Percentiles rank a stretch among this genome's conserved stretches.
Evolutionary conservation across 2,797 vertebrate species (phyloP).

Genomic region (Sebastes hubbsi): DNA sequence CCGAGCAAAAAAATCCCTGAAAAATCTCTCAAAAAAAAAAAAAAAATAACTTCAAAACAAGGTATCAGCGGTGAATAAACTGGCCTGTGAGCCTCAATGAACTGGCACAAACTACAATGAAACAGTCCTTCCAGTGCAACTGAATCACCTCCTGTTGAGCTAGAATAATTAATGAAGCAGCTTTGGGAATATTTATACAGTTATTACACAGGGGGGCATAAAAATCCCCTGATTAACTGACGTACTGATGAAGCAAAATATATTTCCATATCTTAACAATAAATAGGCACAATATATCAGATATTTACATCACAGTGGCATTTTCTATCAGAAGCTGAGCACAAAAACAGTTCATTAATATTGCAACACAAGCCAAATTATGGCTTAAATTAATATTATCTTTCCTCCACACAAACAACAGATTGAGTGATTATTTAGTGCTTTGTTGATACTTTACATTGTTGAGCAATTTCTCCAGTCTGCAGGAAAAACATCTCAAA

Average conservation of each 20-base stretch:
- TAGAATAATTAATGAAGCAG: constrained; percentile 36
- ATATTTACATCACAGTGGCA: constrained; percentile 63
- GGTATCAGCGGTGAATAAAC: not conserved
- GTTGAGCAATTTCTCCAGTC: not conserved
- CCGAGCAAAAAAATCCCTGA: too few species aligned
- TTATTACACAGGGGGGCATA: not conserved
- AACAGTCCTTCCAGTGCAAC: not conserved
- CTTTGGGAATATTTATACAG: constrained; percentile 35
- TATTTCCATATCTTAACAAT: constrained; percentile 33
- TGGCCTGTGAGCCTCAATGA: not conserved
- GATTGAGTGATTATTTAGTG: not conserved
- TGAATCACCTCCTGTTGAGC: constrained; percentile 25
- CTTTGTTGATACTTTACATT: not conserved
- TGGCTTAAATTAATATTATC: not conserved
- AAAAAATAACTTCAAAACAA: too few species aligned
- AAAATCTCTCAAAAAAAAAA: too few species aligned
- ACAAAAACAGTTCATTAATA: constrained; percentile 24
- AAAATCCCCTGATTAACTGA: constrained; percentile 29
- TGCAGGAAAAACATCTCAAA: constrained; percentile 11
- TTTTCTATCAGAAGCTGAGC: constrained; percentile 2
- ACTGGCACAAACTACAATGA: not conserved
- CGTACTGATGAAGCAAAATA: constrained; percentile 8
- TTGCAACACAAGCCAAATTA: constrained; percentile 18
- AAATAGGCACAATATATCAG: constrained; percentile 38
- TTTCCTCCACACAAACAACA: constrained; percentile 1